These are phyloP conservation scores for Myotis myotis DNA, from an alignment of 2,797 vertebrate genomes.

Conservation along the genomic window DNA sequence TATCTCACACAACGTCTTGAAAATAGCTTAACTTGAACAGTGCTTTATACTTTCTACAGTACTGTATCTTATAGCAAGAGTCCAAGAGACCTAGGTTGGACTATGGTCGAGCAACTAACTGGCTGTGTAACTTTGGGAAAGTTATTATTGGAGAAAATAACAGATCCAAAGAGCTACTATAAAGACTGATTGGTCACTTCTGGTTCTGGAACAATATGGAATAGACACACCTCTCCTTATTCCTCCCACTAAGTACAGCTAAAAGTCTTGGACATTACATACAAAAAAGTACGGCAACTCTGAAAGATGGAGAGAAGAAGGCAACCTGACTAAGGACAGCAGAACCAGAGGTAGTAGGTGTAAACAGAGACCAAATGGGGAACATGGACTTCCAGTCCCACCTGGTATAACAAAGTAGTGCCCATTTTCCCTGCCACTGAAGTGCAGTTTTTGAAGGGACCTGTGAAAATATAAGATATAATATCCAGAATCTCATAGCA, in stretches of 20 bases:
- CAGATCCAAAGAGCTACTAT: neutral
- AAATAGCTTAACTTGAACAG: conserved; percentile 24
- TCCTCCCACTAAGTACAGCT: neutral
- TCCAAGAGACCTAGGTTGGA: neutral
- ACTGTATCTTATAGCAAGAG: neutral
- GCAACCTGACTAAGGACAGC: neutral
- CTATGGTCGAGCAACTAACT: neutral
- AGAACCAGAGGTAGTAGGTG: neutral
- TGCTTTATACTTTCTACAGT: neutral
- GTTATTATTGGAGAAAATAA: conserved; percentile 38
- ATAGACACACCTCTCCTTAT: neutral
- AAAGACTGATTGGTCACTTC: conserved; percentile 19
- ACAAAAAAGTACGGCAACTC: neutral
- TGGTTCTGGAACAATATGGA: conserved; percentile 12
- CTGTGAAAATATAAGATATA: neutral
- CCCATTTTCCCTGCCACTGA: neutral
- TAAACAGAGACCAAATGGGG: conserved; percentile 27
- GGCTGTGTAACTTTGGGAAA: neutral
- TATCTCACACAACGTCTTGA: neutral
- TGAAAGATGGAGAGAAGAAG: neutral
- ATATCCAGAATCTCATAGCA: neutral
- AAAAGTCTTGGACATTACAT: neutral
- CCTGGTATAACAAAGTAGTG: conserved; percentile 11
- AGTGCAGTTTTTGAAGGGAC: neutral
- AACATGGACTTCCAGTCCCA: neutral